Conservation (phyloP, 2,113 vertebrate species). For the Actenoides hombroni region DNA sequence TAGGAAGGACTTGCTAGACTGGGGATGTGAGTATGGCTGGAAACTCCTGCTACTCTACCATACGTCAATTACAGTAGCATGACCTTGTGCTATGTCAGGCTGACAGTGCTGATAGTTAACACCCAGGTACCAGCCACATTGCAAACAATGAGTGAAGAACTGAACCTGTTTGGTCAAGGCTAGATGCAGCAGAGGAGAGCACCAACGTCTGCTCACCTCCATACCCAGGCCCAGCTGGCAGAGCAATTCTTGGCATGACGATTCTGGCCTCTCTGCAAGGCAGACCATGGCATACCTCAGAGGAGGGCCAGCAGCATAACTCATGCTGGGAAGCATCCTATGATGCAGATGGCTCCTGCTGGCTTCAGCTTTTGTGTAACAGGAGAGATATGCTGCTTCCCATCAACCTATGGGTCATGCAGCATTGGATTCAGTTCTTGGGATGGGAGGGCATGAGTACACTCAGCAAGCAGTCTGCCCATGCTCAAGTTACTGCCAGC, state of each 20-base stretch:
- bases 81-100: accelerated
- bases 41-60: not conserved
- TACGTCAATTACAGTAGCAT: accelerated
- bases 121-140: not conserved
- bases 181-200: not conserved
- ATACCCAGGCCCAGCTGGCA: not conserved
- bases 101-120: not conserved
- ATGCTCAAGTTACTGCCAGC: not conserved
- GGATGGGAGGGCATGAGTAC: not conserved
- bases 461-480: not conserved
- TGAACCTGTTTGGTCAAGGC: not conserved
- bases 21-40: not conserved
- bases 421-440: not conserved
- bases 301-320: not conserved
- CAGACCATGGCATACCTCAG: not conserved
- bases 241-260: not conserved
- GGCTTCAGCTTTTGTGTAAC: not conserved
- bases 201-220: not conserved
- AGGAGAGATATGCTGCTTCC: not conserved
- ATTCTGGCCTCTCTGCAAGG: not conserved
- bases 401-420: not conserved
- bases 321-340: not conserved
- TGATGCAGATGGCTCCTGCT: not conserved
- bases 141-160: not conserved
- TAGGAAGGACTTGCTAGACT: not conserved